These are phyloP conservation scores for Aptenodytes forsteri DNA, from an alignment of 2,113 vertebrate genomes.

Conservation along the genomic window DNA sequence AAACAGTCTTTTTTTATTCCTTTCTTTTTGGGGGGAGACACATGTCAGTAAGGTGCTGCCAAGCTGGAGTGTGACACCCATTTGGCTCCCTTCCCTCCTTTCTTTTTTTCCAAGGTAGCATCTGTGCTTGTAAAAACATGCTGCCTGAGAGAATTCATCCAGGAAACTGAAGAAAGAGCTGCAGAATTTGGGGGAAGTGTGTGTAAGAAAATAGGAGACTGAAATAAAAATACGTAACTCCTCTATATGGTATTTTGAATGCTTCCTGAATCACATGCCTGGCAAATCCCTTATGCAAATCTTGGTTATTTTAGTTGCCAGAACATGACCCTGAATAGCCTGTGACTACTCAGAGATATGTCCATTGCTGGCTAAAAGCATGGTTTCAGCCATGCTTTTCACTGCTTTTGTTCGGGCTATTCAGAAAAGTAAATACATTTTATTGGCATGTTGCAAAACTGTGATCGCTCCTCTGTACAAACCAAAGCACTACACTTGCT, in stretches of 20 bases:
- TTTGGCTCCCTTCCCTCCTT: neutral
- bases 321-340: neutral
- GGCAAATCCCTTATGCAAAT: neutral
- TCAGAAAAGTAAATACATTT: neutral
- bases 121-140: constrained; percentile 38
- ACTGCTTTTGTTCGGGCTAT: neutral
- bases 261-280: neutral
- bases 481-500: neutral
- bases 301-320: neutral
- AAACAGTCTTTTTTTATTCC: neutral
- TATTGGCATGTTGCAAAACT: neutral
- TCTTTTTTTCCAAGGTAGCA: constrained; percentile 17
- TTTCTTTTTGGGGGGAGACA: neutral
- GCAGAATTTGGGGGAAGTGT: neutral
- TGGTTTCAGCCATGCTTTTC: neutral
- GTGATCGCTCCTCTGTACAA: neutral
- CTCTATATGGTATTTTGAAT: neutral
- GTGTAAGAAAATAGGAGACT: neutral
- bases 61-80: neutral
- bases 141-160: neutral
- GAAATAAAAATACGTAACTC: constrained; percentile 21
- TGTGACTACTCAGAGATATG: neutral
- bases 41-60: neutral
- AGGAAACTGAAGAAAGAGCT: constrained; percentile 43
- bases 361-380: neutral